phyloP scores from a whole-genome alignment of 2,113 vertebrate species.

The Eira barbara region DNA sequence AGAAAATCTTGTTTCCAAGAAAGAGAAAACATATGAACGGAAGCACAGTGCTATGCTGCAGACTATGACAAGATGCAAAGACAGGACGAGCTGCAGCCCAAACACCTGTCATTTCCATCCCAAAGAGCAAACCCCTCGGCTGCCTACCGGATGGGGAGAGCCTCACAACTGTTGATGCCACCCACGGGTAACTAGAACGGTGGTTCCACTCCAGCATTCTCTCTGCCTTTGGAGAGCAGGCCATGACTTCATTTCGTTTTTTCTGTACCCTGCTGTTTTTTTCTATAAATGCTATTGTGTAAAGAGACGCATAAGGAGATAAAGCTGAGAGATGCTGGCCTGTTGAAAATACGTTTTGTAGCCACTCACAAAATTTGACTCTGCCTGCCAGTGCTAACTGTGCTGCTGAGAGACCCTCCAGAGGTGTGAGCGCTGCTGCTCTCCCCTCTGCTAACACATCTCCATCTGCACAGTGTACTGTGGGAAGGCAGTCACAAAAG shows the following conservation, averaged over 20 bases:
- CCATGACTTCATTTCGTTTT: background rate
- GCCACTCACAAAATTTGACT: background rate
- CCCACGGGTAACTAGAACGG: background rate
- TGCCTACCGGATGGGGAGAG: background rate
- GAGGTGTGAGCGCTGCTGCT: background rate
- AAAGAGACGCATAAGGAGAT: background rate
- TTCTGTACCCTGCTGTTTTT: background rate
- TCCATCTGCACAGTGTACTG: background rate
- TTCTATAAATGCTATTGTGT: background rate
- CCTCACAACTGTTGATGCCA: accelerated
- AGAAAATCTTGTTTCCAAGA: background rate
- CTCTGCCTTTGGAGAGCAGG: background rate
- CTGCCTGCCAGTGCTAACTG: background rate
- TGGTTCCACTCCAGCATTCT: background rate
- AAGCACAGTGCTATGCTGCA: background rate
- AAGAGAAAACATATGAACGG: background rate
- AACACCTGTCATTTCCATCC: background rate
- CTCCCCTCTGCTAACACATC: background rate
- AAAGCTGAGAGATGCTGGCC: background rate
- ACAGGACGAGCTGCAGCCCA: accelerated
- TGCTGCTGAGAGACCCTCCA: background rate
- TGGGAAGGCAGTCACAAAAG: background rate
- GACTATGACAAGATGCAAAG: background rate
- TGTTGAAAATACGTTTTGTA: background rate
- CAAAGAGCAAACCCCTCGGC: background rate